These are phyloP conservation scores for Coptodon rendalli DNA, from an alignment of 2,113 vertebrate species.

Conservation along the genomic window DNA sequence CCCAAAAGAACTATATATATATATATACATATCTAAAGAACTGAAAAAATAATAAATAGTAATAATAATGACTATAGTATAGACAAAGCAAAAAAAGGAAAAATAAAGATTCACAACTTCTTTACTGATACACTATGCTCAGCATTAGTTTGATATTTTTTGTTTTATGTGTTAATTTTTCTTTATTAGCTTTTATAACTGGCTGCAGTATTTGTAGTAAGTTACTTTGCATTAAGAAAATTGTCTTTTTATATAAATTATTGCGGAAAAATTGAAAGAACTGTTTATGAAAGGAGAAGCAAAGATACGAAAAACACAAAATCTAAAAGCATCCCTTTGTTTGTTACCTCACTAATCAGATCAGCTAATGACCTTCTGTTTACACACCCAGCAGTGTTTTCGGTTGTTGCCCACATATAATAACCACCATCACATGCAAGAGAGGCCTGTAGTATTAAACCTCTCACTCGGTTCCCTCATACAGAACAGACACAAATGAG, in stretches of 20 bases:
- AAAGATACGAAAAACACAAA: background rate
- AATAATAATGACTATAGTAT: background rate
- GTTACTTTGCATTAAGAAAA: background rate
- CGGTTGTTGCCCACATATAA: slow-evolving; percentile 39
- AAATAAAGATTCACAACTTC: background rate
- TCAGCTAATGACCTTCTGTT: slow-evolving; percentile 18
- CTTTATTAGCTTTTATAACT: background rate
- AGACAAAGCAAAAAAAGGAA: background rate
- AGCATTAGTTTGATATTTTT: background rate
- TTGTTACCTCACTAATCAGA: background rate
- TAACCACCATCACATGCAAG: slow-evolving; percentile 58
- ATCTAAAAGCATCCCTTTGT: background rate
- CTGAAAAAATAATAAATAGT: background rate
- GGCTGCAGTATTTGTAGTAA: fast-evolving
- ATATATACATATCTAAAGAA: background rate
- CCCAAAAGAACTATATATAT: background rate
- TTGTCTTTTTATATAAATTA: background rate
- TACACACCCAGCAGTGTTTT: slow-evolving; percentile 18
- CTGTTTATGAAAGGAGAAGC: background rate
- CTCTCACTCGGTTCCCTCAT: background rate
- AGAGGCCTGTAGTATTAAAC: slow-evolving; percentile 18
- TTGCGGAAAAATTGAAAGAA: background rate
- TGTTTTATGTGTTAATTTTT: background rate
- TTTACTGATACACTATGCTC: background rate
- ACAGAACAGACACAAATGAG: slow-evolving; percentile 48